Conservation (phyloP, 2,888 invertebrate genomes). For the Dromius quadrimaculatus region DNA sequence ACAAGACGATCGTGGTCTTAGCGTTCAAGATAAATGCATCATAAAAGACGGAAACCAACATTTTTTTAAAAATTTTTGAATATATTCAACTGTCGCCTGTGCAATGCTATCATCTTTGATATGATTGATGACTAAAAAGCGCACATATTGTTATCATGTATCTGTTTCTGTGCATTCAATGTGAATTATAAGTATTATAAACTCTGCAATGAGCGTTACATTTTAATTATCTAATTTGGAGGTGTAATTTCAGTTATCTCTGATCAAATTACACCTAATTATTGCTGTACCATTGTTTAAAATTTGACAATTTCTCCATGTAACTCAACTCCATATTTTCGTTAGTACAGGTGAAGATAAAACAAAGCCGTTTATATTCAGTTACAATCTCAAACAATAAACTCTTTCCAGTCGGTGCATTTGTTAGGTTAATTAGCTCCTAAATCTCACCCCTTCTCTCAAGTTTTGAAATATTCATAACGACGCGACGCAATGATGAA, state of each 20-base stretch:
- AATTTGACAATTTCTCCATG: not conserved
- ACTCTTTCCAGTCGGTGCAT: constrained; percentile 30
- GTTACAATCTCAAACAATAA: constrained; percentile 17
- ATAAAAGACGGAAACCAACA: too few relatives aligned
- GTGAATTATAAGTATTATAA: too few relatives aligned
- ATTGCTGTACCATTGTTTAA: not conserved
- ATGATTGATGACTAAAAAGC: too few relatives aligned
- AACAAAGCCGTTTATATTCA: constrained; percentile 23
- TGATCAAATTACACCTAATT: not conserved
- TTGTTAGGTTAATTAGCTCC: constrained; percentile 47
- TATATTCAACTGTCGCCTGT: too few relatives aligned
- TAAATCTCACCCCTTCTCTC: not conserved
- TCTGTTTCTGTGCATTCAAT: too few relatives aligned
- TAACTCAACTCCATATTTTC: not conserved
- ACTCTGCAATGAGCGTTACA: too few relatives aligned
- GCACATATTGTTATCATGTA: too few relatives aligned
- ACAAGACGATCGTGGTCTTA: too few relatives aligned
- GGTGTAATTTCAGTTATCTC: not conserved
- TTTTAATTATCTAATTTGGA: too few relatives aligned
- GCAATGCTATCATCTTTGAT: too few relatives aligned
- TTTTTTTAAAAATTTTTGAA: too few relatives aligned
- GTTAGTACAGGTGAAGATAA: constrained; percentile 19
- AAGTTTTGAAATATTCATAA: constrained; percentile 39
- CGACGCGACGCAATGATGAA: constrained; percentile 30
- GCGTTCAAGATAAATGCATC: too few relatives aligned